A percentile compares a stretch with the other conserved stretches of the same genome.
Evolutionary conservation across 1,140 invertebrate genomes (phyloP).

Genomic region (Leptoteleia sp.): DNA sequence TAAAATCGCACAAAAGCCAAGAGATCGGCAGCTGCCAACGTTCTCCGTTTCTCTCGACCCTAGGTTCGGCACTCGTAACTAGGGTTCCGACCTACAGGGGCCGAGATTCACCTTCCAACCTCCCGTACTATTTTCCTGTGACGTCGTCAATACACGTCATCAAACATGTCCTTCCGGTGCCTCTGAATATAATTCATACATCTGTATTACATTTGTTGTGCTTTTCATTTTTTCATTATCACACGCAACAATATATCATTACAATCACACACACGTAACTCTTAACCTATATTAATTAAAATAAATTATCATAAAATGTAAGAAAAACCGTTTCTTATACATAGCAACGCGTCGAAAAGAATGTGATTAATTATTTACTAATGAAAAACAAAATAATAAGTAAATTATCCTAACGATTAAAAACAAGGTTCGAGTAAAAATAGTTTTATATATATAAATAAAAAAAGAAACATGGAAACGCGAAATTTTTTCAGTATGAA

Average conservation of each 20-base stretch:
- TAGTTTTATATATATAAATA: too few species aligned
- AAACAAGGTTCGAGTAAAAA: too few species aligned
- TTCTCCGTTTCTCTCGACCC: constrained; percentile 75
- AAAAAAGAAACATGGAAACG: background rate
- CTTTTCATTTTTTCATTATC: constrained; percentile 54
- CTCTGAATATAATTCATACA: constrained; percentile 64
- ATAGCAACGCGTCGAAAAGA: too few species aligned
- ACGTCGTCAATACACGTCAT: constrained; percentile 55
- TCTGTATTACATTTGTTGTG: constrained; percentile 51
- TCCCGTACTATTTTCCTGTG: constrained; percentile 73
- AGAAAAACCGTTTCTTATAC: too few species aligned
- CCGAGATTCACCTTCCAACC: constrained; percentile 77
- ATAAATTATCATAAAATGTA: background rate
- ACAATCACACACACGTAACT: constrained; percentile 15
- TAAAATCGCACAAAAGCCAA: constrained; percentile 70
- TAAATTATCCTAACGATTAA: too few species aligned
- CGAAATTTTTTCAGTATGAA: constrained; percentile 1
- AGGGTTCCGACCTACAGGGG: constrained; percentile 80
- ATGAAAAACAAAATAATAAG: too few species aligned
- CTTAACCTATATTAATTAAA: constrained; percentile 10
- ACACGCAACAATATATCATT: constrained; percentile 29
- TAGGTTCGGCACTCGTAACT: constrained; percentile 82
- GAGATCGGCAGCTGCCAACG: constrained; percentile 67
- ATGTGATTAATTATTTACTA: too few species aligned
- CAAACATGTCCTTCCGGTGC: constrained; percentile 65